Evolutionary conservation across 2,113 vertebrate genomes (phyloP).

Genomic region (Mustela nigripes): DNA sequence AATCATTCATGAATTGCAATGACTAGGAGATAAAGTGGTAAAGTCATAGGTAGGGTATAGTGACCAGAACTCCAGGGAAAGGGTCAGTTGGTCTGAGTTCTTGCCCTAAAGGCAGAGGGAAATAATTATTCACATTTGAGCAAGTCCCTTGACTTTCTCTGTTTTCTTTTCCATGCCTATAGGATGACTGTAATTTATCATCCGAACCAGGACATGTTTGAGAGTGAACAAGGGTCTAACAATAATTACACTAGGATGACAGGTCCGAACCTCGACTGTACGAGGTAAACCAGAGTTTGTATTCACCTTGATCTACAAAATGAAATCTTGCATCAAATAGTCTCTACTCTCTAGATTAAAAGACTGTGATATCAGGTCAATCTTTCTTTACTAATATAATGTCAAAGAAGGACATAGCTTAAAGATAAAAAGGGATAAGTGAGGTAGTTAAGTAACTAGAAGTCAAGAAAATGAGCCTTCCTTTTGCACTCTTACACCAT

Average conservation of each 20-base stretch:
- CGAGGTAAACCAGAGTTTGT: not conserved
- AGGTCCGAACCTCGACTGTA: not conserved
- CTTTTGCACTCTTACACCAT: not conserved
- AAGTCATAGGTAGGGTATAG: not conserved
- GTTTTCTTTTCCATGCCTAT: not conserved
- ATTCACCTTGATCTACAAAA: not conserved
- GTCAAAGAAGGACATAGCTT: no score
- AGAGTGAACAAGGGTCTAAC: not conserved
- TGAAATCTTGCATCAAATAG: slow-evolving; percentile 6
- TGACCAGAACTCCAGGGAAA: not conserved
- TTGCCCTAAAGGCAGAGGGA: not conserved
- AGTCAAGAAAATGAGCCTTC: not conserved
- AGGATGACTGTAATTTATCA: not conserved
- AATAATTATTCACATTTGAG: slow-evolving; percentile 30
- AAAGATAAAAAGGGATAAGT: not conserved
- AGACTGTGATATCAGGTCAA: not conserved
- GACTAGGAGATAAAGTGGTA: not conserved
- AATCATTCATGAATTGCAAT: not conserved
- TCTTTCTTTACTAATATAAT: not conserved
- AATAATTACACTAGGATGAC: not conserved
- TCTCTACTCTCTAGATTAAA: slow-evolving; percentile 2
- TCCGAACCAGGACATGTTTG: not conserved
- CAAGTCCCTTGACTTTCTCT: not conserved
- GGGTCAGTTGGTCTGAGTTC: not conserved
- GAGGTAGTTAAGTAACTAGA: not conserved